A percentile compares a stretch with the other conserved stretches of the same genome.
Evolutionary conservation across 2,888 invertebrate species (phyloP).

Genomic region (Piscicola geometra): DNA sequence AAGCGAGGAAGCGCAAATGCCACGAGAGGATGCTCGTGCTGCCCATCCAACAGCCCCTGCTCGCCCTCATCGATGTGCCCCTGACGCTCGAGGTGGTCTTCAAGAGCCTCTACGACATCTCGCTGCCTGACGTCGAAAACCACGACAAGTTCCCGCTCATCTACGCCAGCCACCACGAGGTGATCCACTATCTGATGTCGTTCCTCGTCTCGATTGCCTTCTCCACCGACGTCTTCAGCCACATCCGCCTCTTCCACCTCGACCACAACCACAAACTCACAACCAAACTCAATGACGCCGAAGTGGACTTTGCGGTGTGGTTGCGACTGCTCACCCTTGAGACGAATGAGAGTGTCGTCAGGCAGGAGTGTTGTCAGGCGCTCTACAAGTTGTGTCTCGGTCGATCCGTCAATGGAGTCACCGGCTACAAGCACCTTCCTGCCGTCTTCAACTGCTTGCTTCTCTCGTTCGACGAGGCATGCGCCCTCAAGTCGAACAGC

Average conservation of each 20-base stretch:
- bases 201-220: constrained; percentile 87
- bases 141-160: constrained; percentile 38
- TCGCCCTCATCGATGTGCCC: constrained; percentile 70
- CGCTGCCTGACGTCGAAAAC: background rate
- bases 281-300: constrained; percentile 66
- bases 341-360: constrained; percentile 84
- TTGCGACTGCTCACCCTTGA: constrained; percentile 78
- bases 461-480: constrained; percentile 75
- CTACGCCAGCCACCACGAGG: constrained; percentile 64
- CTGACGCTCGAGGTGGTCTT: background rate
- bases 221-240: constrained; percentile 70
- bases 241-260: constrained; percentile 72
- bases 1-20: constrained; percentile 48
- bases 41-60: constrained; percentile 65
- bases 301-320: constrained; percentile 65
- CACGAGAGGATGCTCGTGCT: constrained; percentile 68
- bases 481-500: constrained; percentile 71
- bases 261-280: constrained; percentile 88
- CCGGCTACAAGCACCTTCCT: constrained; percentile 59
- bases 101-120: background rate
- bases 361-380: constrained; percentile 85
- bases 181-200: constrained; percentile 86
- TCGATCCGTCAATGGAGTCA: constrained; percentile 52
- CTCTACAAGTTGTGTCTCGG: constrained; percentile 81
- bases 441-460: constrained; percentile 77